Evolutionary conservation across 2,888 invertebrate genomes (phyloP), one percentile per base, ranked within the genome.

Genomic region (Papilio elwesi): DNA sequence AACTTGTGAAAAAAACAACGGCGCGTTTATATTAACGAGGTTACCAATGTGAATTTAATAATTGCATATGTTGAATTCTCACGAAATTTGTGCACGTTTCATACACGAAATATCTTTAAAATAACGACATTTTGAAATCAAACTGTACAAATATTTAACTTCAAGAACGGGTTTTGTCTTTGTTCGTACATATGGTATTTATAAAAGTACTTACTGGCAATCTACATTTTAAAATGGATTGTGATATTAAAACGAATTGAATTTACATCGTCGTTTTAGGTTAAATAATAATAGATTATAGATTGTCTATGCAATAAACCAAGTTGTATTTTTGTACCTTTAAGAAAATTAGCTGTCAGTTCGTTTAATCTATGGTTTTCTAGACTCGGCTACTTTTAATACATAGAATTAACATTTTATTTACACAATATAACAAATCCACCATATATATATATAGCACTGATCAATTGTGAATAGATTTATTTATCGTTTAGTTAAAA

Each of bases 91-190:
- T 43, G 15, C n/a, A n/a, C 9, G 43, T 59, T 59, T 43, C n/a
- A n/a, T 59, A n/a, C n/a, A 43, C 38, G 9, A 59, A 59, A 43
- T 59, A 9, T 55, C 12, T 55, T 55, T 57, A 36, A 43, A 13
- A 7, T 36, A 57, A 57, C 38, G 57, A 38, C 59, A 43, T 59
- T 59, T 59, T 59, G 38, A 57, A 59, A 38, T 43, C 43, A 43
- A 59, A 59, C 43, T 59, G 59, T 43, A 59, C 43, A 43, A 57
- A 57, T 36, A 36, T 57, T 57, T 43, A 59, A 59, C 13, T 38
- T 59, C 59, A 59, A 5, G 59, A 43, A 43, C 59, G 10, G 43
- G 15, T 59, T 59, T 59, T 59, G 57, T 43, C 43, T 7, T 9
- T 43, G 6, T 43, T 43, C 6, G 43, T 43, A 43, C 9, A 43